Evolutionary conservation across 2,888 invertebrate species (phyloP), one percentile per base, ranked within the genome.

Genomic region (Chymomyza caudatula): DNA sequence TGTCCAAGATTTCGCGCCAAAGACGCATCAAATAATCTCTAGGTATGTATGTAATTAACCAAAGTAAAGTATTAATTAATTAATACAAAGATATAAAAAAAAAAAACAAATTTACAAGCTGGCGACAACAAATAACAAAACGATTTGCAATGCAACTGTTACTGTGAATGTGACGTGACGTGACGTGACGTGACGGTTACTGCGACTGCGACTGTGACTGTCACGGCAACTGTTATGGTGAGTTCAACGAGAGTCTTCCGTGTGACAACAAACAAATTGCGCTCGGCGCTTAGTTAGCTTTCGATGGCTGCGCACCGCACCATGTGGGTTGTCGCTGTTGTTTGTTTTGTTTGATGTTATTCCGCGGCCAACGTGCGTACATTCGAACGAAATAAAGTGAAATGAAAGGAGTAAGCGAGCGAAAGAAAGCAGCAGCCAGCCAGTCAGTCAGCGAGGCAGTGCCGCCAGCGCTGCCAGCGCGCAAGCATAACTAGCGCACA

Each of bases 381-480:
- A 88, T 88, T 86, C 89, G 90, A 90, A 90, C 90, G 90, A 88
- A 89, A 89, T 88, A 88, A 89, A 89, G 89, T 90, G 89, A 90
- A 90, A 90, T 90, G 90, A 90, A 90, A 90, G 90, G 90, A 90
- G 90, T 89, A 88, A 88, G 89, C 82, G 82, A 83, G 75, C 87
- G 89, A 89, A 90, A 90, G 90, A 90, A 90, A 90, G 90, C 90
- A 88, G 87, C 87, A 51, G 59, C 53, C 56, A 73, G 73, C 76
- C 75, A 69, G 77, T 71, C 76, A 77, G 73, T 68, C 73, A 66
- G 17, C 20, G 56, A 69, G 70, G 64, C 74, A 68, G 66, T 76
- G 68, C 65, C 59, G 69, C 65, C 76, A 43, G 58, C 67, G 61
- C 52, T 60, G 67, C 61, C 67, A 54, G 37, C 70, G 29, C 74